Conservation (phyloP, 1,140 invertebrate species). For the Pachyrhynchus sulphureomaculatus region DNA sequence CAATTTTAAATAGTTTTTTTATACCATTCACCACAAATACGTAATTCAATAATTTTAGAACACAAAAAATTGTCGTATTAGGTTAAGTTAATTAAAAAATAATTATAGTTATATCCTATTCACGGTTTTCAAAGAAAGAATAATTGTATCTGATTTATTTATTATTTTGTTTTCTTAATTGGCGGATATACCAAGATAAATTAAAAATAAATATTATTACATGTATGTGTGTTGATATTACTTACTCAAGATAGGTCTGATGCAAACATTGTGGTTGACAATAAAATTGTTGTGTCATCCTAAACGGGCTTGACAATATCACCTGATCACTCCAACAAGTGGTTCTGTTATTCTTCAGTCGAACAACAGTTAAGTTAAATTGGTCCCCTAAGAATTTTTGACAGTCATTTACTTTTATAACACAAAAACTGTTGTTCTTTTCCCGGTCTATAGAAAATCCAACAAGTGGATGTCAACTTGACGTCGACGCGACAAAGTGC, state of each 20-base stretch:
- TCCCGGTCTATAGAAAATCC: slow-evolving; percentile 42
- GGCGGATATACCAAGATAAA: slow-evolving; percentile 8
- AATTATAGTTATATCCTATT: slow-evolving; percentile 10
- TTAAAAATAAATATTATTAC: slow-evolving; percentile 16
- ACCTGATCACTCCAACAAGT: slow-evolving; percentile 28
- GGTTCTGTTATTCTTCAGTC: slow-evolving; percentile 14
- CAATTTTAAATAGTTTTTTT: too few relatives aligned
- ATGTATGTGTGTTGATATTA: background rate
- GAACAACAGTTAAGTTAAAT: slow-evolving; percentile 17
- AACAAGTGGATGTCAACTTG: slow-evolving; percentile 51
- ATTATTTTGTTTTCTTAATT: slow-evolving; percentile 1
- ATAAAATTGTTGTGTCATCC: slow-evolving; percentile 24
- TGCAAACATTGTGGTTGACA: slow-evolving; percentile 21
- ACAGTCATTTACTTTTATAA: slow-evolving; percentile 41
- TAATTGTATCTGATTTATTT: slow-evolving; percentile 9
- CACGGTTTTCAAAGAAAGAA: slow-evolving; percentile 8
- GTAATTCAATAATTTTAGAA: background rate
- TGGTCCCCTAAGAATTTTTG: slow-evolving; percentile 31
- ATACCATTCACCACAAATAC: background rate
- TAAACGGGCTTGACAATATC: slow-evolving; percentile 15
- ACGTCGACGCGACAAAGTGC: slow-evolving; percentile 48
- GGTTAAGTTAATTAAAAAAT: slow-evolving; percentile 1
- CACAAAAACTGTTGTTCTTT: slow-evolving; percentile 40
- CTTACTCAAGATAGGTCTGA: background rate
- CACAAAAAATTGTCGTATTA: slow-evolving; percentile 4